Conservation (phyloP, 1,140 invertebrate species). For the Drosophila grimshawi region DNA sequence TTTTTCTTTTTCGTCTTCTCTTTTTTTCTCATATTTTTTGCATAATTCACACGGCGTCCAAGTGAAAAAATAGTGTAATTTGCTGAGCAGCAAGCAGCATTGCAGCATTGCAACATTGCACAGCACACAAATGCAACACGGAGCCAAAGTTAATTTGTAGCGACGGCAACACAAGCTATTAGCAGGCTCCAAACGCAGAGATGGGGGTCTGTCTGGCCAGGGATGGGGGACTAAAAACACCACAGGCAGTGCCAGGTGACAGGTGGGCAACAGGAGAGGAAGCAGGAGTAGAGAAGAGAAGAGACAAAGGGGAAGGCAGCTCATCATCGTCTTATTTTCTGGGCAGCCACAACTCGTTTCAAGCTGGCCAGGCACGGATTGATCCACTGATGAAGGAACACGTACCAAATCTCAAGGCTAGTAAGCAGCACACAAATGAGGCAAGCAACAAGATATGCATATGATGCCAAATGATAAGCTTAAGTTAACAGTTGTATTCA, state of each 20-base stretch:
- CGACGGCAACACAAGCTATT: conserved; percentile 81
- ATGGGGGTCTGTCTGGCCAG: background rate
- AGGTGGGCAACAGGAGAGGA: background rate
- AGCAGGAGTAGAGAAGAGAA: background rate
- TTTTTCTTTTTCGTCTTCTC: conserved; percentile 40
- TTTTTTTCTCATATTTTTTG: conserved; percentile 48
- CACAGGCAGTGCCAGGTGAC: background rate
- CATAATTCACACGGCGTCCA: conserved; percentile 78
- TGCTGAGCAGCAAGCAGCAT: conserved; percentile 43
- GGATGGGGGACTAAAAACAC: background rate
- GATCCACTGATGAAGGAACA: conserved; percentile 50
- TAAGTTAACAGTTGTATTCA: too few relatives aligned
- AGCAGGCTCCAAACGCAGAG: conserved; percentile 64
- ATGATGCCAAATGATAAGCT: too few relatives aligned
- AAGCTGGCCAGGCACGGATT: conserved; percentile 52
- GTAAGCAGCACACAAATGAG: conserved; percentile 11
- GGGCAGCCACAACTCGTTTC: conserved; percentile 46
- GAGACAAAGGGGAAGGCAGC: background rate
- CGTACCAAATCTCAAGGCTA: conserved; percentile 54
- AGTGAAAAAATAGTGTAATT: conserved; percentile 80
- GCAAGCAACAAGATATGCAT: background rate
- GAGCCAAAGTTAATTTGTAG: conserved; percentile 81
- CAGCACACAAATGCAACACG: conserved; percentile 67
- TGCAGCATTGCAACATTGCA: conserved; percentile 6
- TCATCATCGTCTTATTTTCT: conserved; percentile 18